Evolutionary conservation across 1,140 invertebrate genomes (phyloP).

Genomic region (Drosophila seguyi): DNA sequence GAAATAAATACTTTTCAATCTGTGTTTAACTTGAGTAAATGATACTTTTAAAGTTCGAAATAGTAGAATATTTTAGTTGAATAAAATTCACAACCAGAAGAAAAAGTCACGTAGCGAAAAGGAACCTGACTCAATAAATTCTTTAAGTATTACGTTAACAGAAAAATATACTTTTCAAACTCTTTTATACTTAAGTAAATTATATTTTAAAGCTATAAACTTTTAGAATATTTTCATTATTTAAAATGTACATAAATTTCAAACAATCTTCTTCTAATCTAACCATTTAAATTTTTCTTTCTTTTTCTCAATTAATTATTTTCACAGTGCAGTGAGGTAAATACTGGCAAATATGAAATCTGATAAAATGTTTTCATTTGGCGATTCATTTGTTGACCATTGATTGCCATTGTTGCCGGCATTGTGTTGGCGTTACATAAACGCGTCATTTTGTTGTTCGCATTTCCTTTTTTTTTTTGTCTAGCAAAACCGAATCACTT

Average conservation of each 20-base stretch:
- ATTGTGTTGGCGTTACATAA: conserved; percentile 40
- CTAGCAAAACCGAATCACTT: conserved; percentile 32
- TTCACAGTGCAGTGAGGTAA: conserved; percentile 3
- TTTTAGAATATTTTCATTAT: no score
- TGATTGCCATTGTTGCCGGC: conserved; percentile 36
- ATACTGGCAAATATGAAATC: conserved; percentile 31
- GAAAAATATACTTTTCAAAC: not conserved
- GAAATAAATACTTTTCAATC: not conserved
- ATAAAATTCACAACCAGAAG: no score
- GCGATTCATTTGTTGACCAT: conserved; percentile 40
- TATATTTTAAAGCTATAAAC: not conserved
- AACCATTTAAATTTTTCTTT: not conserved
- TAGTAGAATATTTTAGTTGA: not conserved
- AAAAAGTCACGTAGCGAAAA: not conserved
- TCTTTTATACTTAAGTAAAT: not conserved
- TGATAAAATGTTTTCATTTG: conserved; percentile 42
- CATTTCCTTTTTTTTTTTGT: conserved; percentile 18
- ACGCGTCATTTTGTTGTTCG: conserved; percentile 22
- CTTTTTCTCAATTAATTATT: not conserved
- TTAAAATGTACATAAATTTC: not conserved
- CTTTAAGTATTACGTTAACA: not conserved
- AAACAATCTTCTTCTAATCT: not conserved
- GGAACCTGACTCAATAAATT: not conserved
- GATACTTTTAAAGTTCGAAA: not conserved
- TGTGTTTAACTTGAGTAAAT: not conserved